A percentile compares a stretch with the other conserved stretches of the same genome.
Evolutionary conservation across 1,140 invertebrate species (phyloP).

Genomic region (Pteromalus puparum): DNA sequence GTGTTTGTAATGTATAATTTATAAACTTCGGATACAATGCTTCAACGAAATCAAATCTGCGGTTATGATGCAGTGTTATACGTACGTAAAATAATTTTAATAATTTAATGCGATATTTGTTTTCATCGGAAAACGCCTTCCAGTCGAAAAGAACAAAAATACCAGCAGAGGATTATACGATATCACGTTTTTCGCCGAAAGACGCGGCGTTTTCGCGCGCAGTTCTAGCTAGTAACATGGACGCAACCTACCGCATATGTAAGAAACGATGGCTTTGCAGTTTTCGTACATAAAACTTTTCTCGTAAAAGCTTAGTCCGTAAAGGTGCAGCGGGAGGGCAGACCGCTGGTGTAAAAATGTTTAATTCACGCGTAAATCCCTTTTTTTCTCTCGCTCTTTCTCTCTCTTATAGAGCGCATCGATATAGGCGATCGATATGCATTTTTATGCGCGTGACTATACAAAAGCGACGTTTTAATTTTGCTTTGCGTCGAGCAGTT

Average conservation of each 20-base stretch:
- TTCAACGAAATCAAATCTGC: too few species aligned
- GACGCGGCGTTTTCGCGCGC: neutral
- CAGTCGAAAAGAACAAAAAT: neutral
- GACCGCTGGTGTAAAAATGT: slow-evolving; percentile 17
- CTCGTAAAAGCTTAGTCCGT: slow-evolving; percentile 27
- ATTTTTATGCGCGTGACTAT: neutral
- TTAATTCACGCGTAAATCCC: slow-evolving; percentile 19
- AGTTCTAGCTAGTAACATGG: slow-evolving; percentile 7
- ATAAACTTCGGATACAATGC: too few species aligned
- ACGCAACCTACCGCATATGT: neutral
- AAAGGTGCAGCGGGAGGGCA: too few species aligned
- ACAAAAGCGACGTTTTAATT: neutral
- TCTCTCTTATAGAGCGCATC: neutral
- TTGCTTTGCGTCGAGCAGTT: neutral
- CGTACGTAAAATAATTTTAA: too few species aligned
- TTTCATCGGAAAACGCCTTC: too few species aligned
- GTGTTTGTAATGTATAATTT: too few species aligned
- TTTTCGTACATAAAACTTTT: slow-evolving; percentile 46
- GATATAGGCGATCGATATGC: slow-evolving; percentile 20
- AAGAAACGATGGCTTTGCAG: slow-evolving; percentile 39
- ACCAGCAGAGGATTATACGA: neutral
- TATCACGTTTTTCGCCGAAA: slow-evolving; percentile 17
- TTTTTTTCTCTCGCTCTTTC: neutral
- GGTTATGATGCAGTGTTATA: too few species aligned
- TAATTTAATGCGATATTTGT: too few species aligned